Conservation (phyloP, 2,113 vertebrate species). For the Verasper variegatus region DNA sequence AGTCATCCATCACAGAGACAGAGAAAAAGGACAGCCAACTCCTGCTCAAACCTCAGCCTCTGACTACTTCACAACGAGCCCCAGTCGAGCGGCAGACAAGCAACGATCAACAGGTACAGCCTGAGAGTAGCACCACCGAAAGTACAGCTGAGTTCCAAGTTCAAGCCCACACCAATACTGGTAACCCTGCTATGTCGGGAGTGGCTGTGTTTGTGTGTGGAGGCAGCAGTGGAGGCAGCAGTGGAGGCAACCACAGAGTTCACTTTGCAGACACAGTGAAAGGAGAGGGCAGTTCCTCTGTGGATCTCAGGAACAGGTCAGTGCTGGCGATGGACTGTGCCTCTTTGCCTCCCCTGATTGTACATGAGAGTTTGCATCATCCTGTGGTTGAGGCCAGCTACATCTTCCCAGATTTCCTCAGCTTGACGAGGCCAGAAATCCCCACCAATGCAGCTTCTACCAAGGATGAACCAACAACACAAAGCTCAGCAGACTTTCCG, state of each 20-base stretch:
- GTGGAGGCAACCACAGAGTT: slow-evolving; percentile 61
- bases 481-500: slow-evolving; percentile 2
- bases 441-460: slow-evolving; percentile 4
- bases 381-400: slow-evolving; percentile 82
- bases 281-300: slow-evolving; percentile 28
- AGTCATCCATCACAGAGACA: slow-evolving; percentile 34
- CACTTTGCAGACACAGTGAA: slow-evolving; percentile 68
- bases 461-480: slow-evolving; percentile 32
- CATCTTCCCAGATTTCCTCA: slow-evolving; percentile 71
- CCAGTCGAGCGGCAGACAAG: slow-evolving; percentile 35
- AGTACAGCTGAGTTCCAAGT: slow-evolving; percentile 31
- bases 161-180: slow-evolving; percentile 31
- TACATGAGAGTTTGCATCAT: slow-evolving; percentile 80
- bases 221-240: slow-evolving; percentile 53
- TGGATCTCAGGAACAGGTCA: slow-evolving; percentile 29
- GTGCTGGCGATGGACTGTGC: slow-evolving; percentile 59
- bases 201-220: slow-evolving; percentile 46
- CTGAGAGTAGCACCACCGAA: slow-evolving; percentile 50
- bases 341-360: slow-evolving; percentile 81
- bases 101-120: slow-evolving; percentile 66
- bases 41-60: slow-evolving; percentile 44
- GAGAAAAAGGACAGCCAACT: slow-evolving; percentile 31
- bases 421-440: slow-evolving; percentile 55
- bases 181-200: slow-evolving; percentile 40
- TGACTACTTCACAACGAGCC: slow-evolving; percentile 51